Evolutionary conservation across 2,797 vertebrate genomes (phyloP), one percentile per base, ranked within the genome.

Genomic region (Microchirus variegatus): DNA sequence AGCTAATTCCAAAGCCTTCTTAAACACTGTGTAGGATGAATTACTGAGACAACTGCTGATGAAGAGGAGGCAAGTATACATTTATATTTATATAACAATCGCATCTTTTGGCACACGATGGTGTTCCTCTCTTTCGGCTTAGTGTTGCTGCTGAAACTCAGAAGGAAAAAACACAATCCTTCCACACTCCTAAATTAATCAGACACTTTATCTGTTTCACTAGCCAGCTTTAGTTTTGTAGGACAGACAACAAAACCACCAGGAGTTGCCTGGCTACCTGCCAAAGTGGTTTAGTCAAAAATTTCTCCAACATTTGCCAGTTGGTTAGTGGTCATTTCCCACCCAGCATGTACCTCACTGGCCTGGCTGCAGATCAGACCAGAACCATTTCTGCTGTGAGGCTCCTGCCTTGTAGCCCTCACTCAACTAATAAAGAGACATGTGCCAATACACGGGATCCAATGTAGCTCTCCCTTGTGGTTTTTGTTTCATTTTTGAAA

Each of bases 241-340:
- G 50, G 17, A 43, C 53, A 70, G 56, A 41, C 68, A 69, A 69
- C 59, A 59, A 73, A 68, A 44, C 53, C 73, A 66, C 40, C 10
- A 3, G 63, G 79, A 6, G 38, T 55, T 26, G 19, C 15, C 64
- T 85, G 86, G 80, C 56, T 12, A 0, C 56, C 37, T 31, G 75
- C 86, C 82, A 77, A 16, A 46, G 46, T 4, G 59, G 50, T 69
- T 73, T 56, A 55, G 74, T 73, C 4, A 37, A 75, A 75, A 67
- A 65, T 73, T 65, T 81, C 59, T 80, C 67, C 51, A 73, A 61
- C 64, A 59, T 81, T 87, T 86, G 83, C 76, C 83, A 77, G 67
- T 70, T 78, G 58, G 59, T 66, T 67, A 46, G 73, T 70, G 82
- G 84, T 85, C 82, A 78, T 81, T 84, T 85, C 77, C 73, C 84